Percentiles rank a stretch among this genome's conserved stretches.
Evolutionary conservation across 2,888 invertebrate species (phyloP).

Genomic region (Aromia moschata): DNA sequence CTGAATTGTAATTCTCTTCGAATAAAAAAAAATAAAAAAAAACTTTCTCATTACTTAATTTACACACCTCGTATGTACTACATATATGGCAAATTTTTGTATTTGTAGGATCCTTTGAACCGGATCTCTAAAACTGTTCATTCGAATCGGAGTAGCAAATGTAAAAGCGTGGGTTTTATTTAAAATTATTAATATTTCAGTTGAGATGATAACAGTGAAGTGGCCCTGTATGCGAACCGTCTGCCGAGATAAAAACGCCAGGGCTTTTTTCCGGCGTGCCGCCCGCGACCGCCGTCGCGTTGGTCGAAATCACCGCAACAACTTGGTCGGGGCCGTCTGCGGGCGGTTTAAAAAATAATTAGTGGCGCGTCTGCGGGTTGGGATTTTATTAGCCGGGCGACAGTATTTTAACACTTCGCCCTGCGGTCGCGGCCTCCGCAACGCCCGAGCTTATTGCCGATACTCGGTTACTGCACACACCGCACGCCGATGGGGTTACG

Average conservation of each 20-base stretch:
- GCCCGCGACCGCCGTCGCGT: not conserved
- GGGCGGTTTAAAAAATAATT: constrained; percentile 46
- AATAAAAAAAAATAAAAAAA: too few relatives aligned
- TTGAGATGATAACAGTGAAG: too few relatives aligned
- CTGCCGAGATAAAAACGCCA: not conserved
- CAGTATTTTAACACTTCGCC: constrained; percentile 39
- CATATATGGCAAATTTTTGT: too few relatives aligned
- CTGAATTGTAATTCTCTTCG: too few relatives aligned
- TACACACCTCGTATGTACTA: too few relatives aligned
- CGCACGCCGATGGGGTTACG: constrained; percentile 29
- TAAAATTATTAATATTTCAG: too few relatives aligned
- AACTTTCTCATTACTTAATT: too few relatives aligned
- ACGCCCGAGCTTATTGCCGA: constrained; percentile 34
- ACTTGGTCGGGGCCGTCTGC: constrained; percentile 27
- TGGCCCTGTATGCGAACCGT: too few relatives aligned
- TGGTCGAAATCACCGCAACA: constrained; percentile 11
- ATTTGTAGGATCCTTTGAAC: too few relatives aligned
- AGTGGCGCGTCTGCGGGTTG: constrained; percentile 46
- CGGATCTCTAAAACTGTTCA: too few relatives aligned
- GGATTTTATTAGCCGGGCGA: constrained; percentile 45
- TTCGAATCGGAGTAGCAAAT: too few relatives aligned
- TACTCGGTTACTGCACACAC: constrained; percentile 36
- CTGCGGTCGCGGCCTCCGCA: constrained; percentile 45
- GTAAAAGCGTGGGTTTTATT: too few relatives aligned
- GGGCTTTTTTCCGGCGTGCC: not conserved